Conservation (phyloP, 1,140 invertebrate genomes). For the Lordiphosa clarofinis region DNA sequence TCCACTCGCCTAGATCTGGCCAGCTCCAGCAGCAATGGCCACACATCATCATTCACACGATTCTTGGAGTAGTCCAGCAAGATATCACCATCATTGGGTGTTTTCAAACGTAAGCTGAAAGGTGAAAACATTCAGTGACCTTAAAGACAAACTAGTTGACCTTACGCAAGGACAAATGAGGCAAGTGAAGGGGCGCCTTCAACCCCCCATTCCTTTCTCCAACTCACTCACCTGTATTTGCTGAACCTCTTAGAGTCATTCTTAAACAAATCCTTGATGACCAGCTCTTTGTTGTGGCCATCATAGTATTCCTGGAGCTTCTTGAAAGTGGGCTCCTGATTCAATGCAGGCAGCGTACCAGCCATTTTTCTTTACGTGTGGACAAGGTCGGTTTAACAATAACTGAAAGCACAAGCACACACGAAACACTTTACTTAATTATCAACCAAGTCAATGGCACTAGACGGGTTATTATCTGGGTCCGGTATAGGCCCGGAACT, state of each 20-base stretch:
- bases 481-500: conserved; percentile 36
- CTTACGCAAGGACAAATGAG: conserved; percentile 67
- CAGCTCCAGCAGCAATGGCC: conserved; percentile 89
- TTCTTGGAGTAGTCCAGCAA: conserved; percentile 98
- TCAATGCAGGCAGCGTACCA: conserved; percentile 80
- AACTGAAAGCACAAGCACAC: conserved; percentile 28
- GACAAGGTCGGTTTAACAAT: conserved; percentile 38
- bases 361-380: conserved; percentile 62
- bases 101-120: conserved; percentile 85
- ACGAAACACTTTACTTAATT: conserved; percentile 59
- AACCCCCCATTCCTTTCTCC: too few species aligned
- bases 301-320: conserved; percentile 88
- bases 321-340: conserved; percentile 85
- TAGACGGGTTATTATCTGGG: conserved; percentile 22
- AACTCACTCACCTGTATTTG: conserved; percentile 86
- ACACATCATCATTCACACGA: conserved; percentile 89
- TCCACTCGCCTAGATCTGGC: conserved; percentile 92
- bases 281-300: conserved; percentile 84
- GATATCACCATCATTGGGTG: conserved; percentile 92
- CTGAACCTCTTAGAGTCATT: conserved; percentile 88
- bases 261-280: conserved; percentile 89
- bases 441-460: conserved; percentile 8
- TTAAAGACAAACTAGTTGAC: conserved; percentile 56
- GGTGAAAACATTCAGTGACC: conserved; percentile 51
- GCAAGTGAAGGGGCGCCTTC: conserved; percentile 4